Evolutionary conservation across 2,113 vertebrate species (phyloP).

Genomic region (Pelvicachromis taeniatus): DNA sequence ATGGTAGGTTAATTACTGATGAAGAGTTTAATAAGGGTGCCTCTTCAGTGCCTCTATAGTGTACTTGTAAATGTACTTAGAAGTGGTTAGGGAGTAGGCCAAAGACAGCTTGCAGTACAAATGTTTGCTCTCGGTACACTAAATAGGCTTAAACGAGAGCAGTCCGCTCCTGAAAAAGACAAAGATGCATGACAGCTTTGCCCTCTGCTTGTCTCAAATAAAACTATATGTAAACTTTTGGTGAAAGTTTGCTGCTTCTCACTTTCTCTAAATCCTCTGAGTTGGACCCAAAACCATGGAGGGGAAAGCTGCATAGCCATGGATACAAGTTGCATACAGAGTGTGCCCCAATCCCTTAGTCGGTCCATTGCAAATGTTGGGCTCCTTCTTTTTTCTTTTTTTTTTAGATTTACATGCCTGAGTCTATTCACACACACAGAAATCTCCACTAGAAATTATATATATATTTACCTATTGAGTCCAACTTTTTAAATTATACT

Average conservation of each 20-base stretch:
- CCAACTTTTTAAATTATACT: not conserved
- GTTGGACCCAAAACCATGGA: not conserved
- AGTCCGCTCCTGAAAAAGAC: not conserved
- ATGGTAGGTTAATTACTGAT: conserved; percentile 52
- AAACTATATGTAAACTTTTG: conserved; percentile 1
- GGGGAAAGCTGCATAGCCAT: not conserved
- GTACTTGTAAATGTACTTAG: conserved; percentile 22
- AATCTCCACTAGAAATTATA: not conserved
- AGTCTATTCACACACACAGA: not conserved
- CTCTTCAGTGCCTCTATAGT: conserved; percentile 19
- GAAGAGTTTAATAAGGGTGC: conserved; percentile 31
- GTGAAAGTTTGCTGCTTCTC: not conserved
- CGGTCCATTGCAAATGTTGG: not conserved
- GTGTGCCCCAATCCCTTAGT: not conserved
- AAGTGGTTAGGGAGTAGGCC: not conserved
- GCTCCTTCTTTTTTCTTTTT: not conserved
- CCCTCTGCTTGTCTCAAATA: not conserved
- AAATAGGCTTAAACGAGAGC: not conserved
- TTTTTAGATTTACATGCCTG: not conserved
- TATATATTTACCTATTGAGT: not conserved
- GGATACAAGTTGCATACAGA: not conserved
- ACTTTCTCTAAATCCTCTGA: not conserved
- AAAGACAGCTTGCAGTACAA: not conserved
- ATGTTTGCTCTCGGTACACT: not conserved
- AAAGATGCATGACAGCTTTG: not conserved